Percentiles rank a stretch among this genome's conserved stretches.
Conservation (phyloP, 2,888 invertebrate genomes). For the Stictocephala bisonia region DNA sequence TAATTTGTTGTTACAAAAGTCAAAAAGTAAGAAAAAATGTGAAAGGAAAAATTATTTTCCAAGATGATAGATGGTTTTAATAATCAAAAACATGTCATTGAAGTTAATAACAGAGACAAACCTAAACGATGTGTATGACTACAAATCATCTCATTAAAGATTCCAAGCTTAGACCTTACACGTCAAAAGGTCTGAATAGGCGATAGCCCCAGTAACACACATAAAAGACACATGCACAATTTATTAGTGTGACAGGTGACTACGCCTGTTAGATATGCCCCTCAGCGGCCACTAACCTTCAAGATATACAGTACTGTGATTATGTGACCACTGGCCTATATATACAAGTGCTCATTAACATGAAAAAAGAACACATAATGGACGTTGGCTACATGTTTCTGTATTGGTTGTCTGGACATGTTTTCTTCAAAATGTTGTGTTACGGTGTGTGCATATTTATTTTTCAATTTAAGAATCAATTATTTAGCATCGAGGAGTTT, state of each 20-base stretch:
- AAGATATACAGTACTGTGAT: neutral
- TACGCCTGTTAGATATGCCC: conserved; percentile 11
- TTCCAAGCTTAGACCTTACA: neutral
- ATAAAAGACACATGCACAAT: conserved; percentile 27
- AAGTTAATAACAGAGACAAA: too few relatives aligned
- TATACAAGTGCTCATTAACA: conserved; percentile 22
- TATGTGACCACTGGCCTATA: conserved; percentile 18
- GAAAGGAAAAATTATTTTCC: too few relatives aligned
- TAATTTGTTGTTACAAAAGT: too few relatives aligned
- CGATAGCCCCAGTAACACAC: conserved; percentile 16
- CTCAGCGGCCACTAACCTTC: conserved; percentile 28
- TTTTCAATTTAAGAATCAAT: too few relatives aligned
- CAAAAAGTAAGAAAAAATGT: too few relatives aligned
- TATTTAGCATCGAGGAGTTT: too few relatives aligned
- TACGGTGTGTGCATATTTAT: too few relatives aligned
- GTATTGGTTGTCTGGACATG: too few relatives aligned
- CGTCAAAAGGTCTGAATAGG: conserved; percentile 5
- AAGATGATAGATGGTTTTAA: too few relatives aligned
- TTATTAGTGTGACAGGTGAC: conserved; percentile 35
- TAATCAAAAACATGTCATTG: too few relatives aligned
- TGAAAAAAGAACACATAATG: conserved; percentile 8
- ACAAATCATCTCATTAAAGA: conserved; percentile 12
- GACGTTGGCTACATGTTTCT: neutral
- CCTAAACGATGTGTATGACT: too few relatives aligned
- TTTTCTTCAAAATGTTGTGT: too few relatives aligned